Conservation (phyloP, 2,888 invertebrate genomes). For the Amphipoea oculea region DNA sequence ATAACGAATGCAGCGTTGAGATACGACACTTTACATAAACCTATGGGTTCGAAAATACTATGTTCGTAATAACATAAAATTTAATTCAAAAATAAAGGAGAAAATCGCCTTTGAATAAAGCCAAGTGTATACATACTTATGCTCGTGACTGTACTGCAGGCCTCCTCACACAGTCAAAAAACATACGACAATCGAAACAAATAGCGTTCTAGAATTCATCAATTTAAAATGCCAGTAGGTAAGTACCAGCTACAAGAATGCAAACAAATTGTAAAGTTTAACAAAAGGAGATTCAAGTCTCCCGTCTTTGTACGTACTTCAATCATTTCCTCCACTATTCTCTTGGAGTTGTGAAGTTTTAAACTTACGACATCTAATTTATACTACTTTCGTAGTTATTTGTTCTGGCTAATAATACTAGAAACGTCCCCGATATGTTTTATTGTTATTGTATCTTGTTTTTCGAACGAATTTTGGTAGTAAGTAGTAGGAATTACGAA, state of each 20-base stretch:
- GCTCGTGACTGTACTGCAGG: too few species aligned
- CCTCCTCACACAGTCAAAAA: background rate
- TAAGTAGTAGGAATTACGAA: background rate
- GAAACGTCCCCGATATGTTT: slow-evolving; percentile 33
- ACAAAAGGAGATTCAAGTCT: slow-evolving; percentile 31
- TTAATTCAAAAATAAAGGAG: too few species aligned
- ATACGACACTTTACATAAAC: too few species aligned
- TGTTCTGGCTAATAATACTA: slow-evolving; percentile 42
- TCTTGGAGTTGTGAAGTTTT: slow-evolving; percentile 50
- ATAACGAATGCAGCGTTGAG: too few species aligned
- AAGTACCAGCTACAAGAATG: slow-evolving; percentile 4
- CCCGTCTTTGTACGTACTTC: slow-evolving; percentile 43
- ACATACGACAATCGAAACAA: background rate
- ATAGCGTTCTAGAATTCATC: background rate
- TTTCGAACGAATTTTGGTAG: background rate
- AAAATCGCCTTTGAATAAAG: too few species aligned
- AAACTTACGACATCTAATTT: slow-evolving; percentile 58
- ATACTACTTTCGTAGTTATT: slow-evolving; percentile 52
- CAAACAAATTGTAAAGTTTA: slow-evolving; percentile 44
- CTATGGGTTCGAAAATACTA: too few species aligned
- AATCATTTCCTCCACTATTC: slow-evolving; percentile 53
- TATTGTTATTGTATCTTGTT: slow-evolving; percentile 24
- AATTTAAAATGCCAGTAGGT: background rate
- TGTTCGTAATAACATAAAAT: too few species aligned
- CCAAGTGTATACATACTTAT: too few species aligned